A percentile compares a stretch with the other conserved stretches of the same genome.
Conservation (phyloP, 2,888 invertebrate species). For the Campoplex capitator region DNA sequence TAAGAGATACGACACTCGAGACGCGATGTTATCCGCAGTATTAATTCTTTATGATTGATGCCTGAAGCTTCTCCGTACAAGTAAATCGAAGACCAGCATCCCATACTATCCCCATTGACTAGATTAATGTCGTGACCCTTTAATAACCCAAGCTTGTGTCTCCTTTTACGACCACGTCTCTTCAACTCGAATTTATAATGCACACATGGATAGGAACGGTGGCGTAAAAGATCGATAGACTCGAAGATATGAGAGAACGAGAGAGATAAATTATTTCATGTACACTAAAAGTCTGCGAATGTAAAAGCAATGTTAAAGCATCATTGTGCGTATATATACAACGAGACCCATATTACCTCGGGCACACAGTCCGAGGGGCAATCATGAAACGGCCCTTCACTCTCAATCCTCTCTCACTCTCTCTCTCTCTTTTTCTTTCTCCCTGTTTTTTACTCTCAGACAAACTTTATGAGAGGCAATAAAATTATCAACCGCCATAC, state of each 20-base stretch:
- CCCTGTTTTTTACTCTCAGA: constrained; percentile 33
- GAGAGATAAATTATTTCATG: constrained; percentile 44
- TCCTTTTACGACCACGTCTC: constrained; percentile 57
- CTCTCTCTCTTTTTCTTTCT: constrained; percentile 10
- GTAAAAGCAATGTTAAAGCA: constrained; percentile 54
- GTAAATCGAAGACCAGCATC: constrained; percentile 57
- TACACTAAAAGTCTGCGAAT: constrained; percentile 55
- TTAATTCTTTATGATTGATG: constrained; percentile 46
- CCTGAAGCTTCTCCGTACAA: constrained; percentile 16
- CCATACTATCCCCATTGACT: constrained; percentile 54
- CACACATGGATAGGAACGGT: constrained; percentile 24
- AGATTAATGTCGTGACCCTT: constrained; percentile 66
- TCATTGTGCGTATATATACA: constrained; percentile 26
- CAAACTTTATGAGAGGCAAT: constrained; percentile 71
- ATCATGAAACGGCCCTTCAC: constrained; percentile 62
- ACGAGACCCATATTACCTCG: constrained; percentile 35
- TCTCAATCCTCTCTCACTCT: constrained; percentile 40
- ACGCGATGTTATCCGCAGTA: constrained; percentile 32
- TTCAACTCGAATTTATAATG: constrained; percentile 40
- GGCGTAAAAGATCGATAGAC: constrained; percentile 40
- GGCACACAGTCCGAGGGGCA: constrained; percentile 50
- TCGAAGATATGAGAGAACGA: constrained; percentile 21
- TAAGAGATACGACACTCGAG: constrained; percentile 30
- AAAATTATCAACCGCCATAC: constrained; percentile 69
- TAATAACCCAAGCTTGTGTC: constrained; percentile 54